These are phyloP conservation scores for Cavia aperea DNA, from an alignment of 2,113 vertebrate genomes.

Conservation along the genomic window DNA sequence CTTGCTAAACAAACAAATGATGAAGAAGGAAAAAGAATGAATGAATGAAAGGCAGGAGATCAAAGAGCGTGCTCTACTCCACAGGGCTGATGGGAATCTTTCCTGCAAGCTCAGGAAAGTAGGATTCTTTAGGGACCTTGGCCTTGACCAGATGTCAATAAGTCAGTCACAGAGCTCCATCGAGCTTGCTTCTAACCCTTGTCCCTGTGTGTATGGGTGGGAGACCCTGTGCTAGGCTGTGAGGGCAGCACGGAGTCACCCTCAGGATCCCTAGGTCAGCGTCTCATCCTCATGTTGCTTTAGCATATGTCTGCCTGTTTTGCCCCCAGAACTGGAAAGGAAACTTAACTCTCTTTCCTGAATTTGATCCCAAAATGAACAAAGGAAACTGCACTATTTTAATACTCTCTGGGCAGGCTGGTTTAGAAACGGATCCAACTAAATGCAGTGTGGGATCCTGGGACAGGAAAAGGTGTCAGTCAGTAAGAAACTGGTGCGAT, in stretches of 20 bases:
- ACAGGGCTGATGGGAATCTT: not conserved
- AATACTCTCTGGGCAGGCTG: not conserved
- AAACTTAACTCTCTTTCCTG: not conserved
- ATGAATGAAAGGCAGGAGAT: not conserved
- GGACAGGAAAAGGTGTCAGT: not conserved
- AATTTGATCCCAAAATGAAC: not conserved
- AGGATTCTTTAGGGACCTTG: not conserved
- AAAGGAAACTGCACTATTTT: constrained; percentile 6
- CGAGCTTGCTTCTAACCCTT: not conserved
- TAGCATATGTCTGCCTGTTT: not conserved
- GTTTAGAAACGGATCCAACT: not conserved
- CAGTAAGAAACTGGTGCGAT: not conserved
- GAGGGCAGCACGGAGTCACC: not conserved
- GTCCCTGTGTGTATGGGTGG: not conserved
- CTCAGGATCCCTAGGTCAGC: not conserved
- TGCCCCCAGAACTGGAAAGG: not conserved
- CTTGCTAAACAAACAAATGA: not conserved
- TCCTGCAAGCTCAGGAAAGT: not conserved
- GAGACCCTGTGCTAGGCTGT: not conserved
- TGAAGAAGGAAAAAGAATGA: not conserved
- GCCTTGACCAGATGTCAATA: not conserved
- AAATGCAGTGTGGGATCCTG: not conserved
- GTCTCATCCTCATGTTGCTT: not conserved
- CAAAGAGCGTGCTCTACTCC: not conserved
- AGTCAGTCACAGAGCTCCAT: not conserved